Conservation (phyloP, 2,888 invertebrate species). For the Tenthredo scrophulariae region DNA sequence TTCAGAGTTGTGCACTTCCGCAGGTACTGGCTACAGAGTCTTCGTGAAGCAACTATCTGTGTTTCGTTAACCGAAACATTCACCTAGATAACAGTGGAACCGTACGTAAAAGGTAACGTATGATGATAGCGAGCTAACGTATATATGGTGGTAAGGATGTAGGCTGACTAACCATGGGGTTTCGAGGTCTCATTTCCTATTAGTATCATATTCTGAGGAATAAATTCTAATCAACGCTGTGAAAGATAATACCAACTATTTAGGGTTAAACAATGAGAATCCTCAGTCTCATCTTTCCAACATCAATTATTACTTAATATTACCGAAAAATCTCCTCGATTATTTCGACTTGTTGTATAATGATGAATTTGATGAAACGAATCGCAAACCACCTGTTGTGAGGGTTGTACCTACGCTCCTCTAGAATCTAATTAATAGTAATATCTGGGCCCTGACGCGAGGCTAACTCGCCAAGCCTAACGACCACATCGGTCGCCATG, state of each 20-base stretch:
- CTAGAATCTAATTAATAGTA: conserved; percentile 1
- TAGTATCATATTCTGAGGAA: neutral
- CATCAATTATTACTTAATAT: neutral
- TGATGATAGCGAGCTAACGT: neutral
- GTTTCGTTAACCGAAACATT: neutral
- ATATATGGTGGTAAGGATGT: neutral
- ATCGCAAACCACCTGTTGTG: conserved; percentile 18
- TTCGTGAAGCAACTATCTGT: neutral
- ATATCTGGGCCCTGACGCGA: conserved; percentile 36
- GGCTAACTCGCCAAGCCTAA: conserved; percentile 18
- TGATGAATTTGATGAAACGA: neutral
- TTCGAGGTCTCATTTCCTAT: neutral
- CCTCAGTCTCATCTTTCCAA: neutral
- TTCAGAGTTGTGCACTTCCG: neutral
- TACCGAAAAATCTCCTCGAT: too few relatives aligned
- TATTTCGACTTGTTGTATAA: neutral
- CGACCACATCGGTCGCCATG: conserved; percentile 62
- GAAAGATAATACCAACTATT: neutral
- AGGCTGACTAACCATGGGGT: neutral
- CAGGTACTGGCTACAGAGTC: neutral
- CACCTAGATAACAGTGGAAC: neutral
- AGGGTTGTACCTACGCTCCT: neutral
- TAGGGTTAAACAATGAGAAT: neutral
- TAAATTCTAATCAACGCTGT: neutral
- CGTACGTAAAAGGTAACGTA: neutral